phyloP scores from a whole-genome alignment of 2,888 invertebrate species.

The Agriopis leucophaearia region DNA sequence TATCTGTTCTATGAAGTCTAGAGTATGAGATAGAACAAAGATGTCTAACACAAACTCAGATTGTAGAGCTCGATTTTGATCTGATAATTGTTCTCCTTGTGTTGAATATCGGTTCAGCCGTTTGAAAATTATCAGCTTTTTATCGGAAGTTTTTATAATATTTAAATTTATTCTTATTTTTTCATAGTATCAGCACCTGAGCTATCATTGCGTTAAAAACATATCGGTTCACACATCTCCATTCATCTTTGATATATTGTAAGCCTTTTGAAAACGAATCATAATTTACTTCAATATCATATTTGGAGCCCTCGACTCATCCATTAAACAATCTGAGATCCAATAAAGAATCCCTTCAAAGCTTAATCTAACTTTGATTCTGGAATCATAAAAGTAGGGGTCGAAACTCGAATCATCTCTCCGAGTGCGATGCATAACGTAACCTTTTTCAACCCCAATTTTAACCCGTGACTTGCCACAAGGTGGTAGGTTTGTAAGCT shows the following conservation, averaged over 20 bases:
- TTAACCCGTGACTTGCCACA: slow-evolving; percentile 55
- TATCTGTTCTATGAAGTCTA: background rate
- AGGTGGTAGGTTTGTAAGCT: slow-evolving; percentile 40
- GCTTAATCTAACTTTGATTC: slow-evolving; percentile 45
- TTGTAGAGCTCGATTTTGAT: too few relatives aligned
- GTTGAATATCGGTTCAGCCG: too few relatives aligned
- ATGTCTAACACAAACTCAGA: background rate
- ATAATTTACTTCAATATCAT: slow-evolving; percentile 16
- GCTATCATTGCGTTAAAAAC: background rate
- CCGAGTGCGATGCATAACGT: slow-evolving; percentile 40
- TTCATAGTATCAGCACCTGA: too few relatives aligned
- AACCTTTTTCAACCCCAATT: slow-evolving; percentile 55
- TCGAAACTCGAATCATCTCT: slow-evolving; percentile 20
- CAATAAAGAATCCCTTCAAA: slow-evolving; percentile 37
- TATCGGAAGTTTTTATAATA: too few relatives aligned
- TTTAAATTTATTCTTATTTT: too few relatives aligned
- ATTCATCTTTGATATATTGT: background rate
- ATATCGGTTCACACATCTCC: background rate
- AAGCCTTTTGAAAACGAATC: slow-evolving; percentile 14
- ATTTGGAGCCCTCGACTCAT: slow-evolving; percentile 9
- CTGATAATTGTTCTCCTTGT: too few relatives aligned
- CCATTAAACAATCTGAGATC: slow-evolving; percentile 41
- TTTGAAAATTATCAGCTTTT: too few relatives aligned
- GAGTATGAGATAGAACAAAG: background rate
- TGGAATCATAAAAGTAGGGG: slow-evolving; percentile 40